These are phyloP conservation scores for Sminthurides bifidus DNA, from an alignment of 1,140 invertebrate species.

Conservation along the genomic window DNA sequence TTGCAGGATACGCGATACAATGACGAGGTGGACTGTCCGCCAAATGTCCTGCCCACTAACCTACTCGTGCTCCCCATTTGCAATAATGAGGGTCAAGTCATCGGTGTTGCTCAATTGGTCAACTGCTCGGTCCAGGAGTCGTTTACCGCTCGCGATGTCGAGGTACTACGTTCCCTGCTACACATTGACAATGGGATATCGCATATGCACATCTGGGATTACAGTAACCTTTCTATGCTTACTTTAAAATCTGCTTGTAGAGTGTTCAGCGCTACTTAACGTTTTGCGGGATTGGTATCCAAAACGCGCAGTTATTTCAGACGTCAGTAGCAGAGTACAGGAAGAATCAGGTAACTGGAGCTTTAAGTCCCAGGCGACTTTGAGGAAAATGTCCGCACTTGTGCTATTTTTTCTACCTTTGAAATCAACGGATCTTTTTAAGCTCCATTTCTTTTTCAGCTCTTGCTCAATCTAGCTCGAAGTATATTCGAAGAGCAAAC, in stretches of 20 bases:
- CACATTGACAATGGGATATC: background rate
- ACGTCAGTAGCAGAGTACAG: slow-evolving; percentile 85
- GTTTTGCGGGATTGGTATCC: slow-evolving; percentile 93
- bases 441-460: slow-evolving; percentile 46
- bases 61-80: slow-evolving; percentile 92
- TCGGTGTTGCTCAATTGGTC: slow-evolving; percentile 93
- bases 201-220: too few relatives aligned
- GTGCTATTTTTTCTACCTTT: background rate
- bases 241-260: slow-evolving; percentile 34
- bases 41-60: slow-evolving; percentile 80
- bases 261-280: slow-evolving; percentile 68
- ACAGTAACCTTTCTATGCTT: background rate
- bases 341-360: slow-evolving; percentile 67
- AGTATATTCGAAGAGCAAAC: slow-evolving; percentile 88
- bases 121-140: slow-evolving; percentile 75
- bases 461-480: slow-evolving; percentile 69
- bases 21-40: slow-evolving; percentile 75
- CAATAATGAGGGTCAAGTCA: slow-evolving; percentile 88
- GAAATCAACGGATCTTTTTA: too few relatives aligned
- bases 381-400: background rate
- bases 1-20: slow-evolving; percentile 71
- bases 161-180: slow-evolving; percentile 45
- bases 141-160: slow-evolving; percentile 79
- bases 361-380: background rate
- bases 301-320: slow-evolving; percentile 93